Conservation (phyloP, 2,797 vertebrate genomes). For the Sitta carolinensis region DNA sequence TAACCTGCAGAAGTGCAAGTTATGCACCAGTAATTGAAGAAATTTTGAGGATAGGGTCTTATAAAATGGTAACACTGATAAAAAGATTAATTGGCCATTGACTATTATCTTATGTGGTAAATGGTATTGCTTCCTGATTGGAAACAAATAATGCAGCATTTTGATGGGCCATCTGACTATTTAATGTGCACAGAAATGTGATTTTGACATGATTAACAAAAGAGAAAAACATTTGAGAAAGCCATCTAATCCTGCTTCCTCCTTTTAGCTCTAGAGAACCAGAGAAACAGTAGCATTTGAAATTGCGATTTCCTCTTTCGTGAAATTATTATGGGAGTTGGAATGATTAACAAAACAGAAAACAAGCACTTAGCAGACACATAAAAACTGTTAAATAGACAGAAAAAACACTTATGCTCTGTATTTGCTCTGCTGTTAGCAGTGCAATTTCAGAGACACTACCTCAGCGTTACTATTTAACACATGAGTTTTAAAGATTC, state of each 20-base stretch:
- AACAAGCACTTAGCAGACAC: conserved; percentile 23
- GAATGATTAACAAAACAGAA: conserved; percentile 64
- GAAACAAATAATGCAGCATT: conserved; percentile 16
- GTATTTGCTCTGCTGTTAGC: not conserved
- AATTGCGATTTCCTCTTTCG: conserved; percentile 53
- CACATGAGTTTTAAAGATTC: conserved; percentile 43
- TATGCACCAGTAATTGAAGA: not conserved
- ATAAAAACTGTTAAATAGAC: conserved; percentile 53
- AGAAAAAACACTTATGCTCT: not conserved
- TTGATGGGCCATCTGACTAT: conserved; percentile 13
- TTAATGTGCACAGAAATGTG: conserved; percentile 42
- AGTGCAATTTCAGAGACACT: conserved; percentile 34
- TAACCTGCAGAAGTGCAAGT: not conserved
- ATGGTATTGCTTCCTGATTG: conserved; percentile 22
- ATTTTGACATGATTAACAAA: conserved; percentile 49
- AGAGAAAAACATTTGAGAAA: conserved; percentile 51
- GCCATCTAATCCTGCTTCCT: conserved; percentile 54
- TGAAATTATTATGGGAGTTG: conserved; percentile 31
- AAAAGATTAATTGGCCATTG: not conserved
- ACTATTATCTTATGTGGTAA: not conserved
- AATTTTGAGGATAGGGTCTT: not conserved
- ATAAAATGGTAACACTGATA: not conserved
- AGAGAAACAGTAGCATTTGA: conserved; percentile 48
- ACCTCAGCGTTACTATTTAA: not conserved
- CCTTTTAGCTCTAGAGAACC: conserved; percentile 35